phyloP scores from a whole-genome alignment of 1,140 invertebrate species.

The Heliconius melpomene region DNA sequence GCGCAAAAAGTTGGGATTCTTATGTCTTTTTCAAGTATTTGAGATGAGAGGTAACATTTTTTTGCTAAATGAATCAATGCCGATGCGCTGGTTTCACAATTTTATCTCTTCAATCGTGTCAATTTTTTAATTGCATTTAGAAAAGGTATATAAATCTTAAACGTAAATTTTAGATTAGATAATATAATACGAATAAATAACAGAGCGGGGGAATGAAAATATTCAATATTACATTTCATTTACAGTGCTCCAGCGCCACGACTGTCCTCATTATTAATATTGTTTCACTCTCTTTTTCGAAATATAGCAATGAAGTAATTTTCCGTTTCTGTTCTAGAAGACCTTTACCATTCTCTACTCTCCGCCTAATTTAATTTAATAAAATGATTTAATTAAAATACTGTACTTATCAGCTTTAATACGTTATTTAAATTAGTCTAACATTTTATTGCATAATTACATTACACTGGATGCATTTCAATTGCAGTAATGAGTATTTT shows the following conservation, averaged over 20 bases:
- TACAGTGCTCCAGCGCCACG: no score
- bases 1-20: constrained; percentile 28
- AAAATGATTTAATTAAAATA: no score
- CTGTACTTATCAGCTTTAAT: background rate
- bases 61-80: constrained; percentile 10
- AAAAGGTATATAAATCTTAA: background rate
- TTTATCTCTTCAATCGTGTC: constrained; percentile 7
- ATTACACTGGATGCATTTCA: background rate
- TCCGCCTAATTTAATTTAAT: no score
- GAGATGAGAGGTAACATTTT: constrained; percentile 23
- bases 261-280: no score
- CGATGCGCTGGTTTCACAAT: constrained; percentile 1
- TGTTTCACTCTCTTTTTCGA: no score
- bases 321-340: no score
- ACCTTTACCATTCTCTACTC: no score
- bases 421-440: background rate
- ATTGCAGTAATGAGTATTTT: background rate
- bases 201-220: no score
- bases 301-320: no score
- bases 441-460: background rate
- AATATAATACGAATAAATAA: background rate
- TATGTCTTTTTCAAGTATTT: constrained; percentile 22
- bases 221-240: no score
- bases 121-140: background rate
- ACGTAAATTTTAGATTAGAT: background rate